Percentiles rank a stretch among this genome's conserved stretches.
phyloP scores from a whole-genome alignment of 2,888 invertebrate species.

The Metacarcinus magister region DNA sequence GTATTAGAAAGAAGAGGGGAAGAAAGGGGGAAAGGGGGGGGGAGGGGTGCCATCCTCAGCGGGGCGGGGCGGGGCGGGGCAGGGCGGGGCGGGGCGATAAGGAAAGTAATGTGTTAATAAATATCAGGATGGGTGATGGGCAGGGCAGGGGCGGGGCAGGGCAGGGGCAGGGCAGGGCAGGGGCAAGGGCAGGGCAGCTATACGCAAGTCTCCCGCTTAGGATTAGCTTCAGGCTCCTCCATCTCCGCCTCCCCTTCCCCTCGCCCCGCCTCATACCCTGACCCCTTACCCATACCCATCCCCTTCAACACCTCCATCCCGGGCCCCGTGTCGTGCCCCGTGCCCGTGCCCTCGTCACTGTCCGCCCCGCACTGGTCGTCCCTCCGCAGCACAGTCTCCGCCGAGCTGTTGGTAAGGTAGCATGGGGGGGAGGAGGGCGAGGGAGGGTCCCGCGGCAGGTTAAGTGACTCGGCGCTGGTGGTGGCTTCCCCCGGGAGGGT shows the following conservation, averaged over 20 bases:
- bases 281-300: not conserved
- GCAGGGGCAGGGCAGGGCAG: not conserved
- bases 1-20: not conserved
- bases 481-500: not conserved
- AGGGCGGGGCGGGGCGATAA: not conserved
- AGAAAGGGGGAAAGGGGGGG: not conserved
- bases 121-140: not conserved
- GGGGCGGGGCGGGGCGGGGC: not conserved
- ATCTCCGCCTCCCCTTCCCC: conserved; percentile 50
- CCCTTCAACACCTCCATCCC: not conserved
- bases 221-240: conserved; percentile 68
- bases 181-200: not conserved
- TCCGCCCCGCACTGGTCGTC: conserved; percentile 57
- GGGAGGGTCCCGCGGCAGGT: conserved; percentile 20
- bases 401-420: conserved; percentile 74
- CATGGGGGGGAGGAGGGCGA: conserved; percentile 55
- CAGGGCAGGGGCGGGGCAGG: not conserved
- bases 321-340: not conserved
- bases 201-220: conserved; percentile 77
- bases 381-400: conserved; percentile 71
- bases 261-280: conserved; percentile 26
- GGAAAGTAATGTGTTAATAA: not conserved
- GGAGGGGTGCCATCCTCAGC: not conserved
- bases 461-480: not conserved
- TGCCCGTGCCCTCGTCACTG: conserved; percentile 47